phyloP scores from a whole-genome alignment of 2,888 invertebrate genomes.

The Micropterix aruncella region DNA sequence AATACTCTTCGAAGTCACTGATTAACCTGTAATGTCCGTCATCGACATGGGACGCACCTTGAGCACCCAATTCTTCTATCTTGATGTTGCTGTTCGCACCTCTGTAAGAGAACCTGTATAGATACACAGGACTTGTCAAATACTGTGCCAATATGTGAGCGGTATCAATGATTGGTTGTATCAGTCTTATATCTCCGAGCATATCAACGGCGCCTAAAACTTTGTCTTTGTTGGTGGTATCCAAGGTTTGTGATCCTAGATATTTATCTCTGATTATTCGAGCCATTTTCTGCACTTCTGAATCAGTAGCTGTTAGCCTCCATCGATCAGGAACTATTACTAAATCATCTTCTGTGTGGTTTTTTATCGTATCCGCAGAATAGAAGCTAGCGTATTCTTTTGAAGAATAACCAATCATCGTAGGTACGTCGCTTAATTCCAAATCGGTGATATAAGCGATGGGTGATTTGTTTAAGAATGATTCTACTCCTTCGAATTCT shows the following conservation, averaged over 20 bases:
- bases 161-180: background rate
- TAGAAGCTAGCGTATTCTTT: background rate
- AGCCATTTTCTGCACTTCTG: background rate
- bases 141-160: background rate
- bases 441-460: background rate
- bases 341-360: background rate
- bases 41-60: constrained; percentile 28
- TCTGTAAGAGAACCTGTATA: constrained; percentile 21
- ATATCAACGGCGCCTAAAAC: background rate
- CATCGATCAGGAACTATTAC: background rate
- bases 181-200: background rate
- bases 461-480: background rate
- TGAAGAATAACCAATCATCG: background rate
- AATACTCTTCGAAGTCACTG: constrained; percentile 19
- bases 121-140: background rate
- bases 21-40: constrained; percentile 22
- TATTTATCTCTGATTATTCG: background rate
- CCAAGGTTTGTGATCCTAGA: background rate
- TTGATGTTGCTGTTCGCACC: constrained; percentile 24
- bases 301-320: background rate
- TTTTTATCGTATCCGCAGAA: background rate
- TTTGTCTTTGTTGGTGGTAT: background rate
- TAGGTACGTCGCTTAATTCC: background rate
- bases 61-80: constrained; percentile 21
- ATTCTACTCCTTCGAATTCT: background rate